Evolutionary conservation across 2,113 vertebrate genomes (phyloP).

Genomic region (Mesembrinibis cayennensis): DNA sequence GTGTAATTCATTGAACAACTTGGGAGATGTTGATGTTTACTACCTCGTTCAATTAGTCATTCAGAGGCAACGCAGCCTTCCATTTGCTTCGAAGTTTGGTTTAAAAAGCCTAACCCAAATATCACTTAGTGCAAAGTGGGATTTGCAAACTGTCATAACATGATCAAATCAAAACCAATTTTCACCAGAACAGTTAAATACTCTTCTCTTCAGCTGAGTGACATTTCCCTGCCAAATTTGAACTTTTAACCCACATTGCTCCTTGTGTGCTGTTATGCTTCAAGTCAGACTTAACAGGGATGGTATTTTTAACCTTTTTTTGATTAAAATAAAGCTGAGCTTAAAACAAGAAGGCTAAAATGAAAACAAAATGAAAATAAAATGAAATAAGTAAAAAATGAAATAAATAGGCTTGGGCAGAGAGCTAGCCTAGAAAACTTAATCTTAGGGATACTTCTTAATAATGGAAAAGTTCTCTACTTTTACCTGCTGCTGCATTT

Average conservation of each 20-base stretch:
- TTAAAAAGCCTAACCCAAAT: slow-evolving; percentile 58
- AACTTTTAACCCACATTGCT: slow-evolving; percentile 53
- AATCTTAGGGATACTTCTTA: background rate
- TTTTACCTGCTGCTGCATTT: slow-evolving; percentile 4
- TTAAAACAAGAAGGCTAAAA: background rate
- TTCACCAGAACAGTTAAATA: slow-evolving; percentile 65
- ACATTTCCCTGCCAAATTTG: slow-evolving; percentile 56
- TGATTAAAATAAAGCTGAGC: background rate
- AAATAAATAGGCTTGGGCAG: background rate
- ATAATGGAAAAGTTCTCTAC: background rate
- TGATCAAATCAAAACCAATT: slow-evolving; percentile 63
- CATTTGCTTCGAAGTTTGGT: slow-evolving; percentile 18
- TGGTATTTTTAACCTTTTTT: background rate
- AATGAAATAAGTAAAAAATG: background rate
- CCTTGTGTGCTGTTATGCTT: background rate
- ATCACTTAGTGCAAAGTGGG: slow-evolving; percentile 48
- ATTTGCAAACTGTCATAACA: slow-evolving; percentile 68
- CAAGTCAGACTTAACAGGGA: background rate
- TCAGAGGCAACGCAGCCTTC: slow-evolving; percentile 1
- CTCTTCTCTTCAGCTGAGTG: slow-evolving; percentile 35
- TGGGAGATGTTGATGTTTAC: slow-evolving; percentile 54
- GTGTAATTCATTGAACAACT: slow-evolving; percentile 5
- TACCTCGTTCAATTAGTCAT: background rate
- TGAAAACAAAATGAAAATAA: background rate
- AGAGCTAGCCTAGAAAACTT: background rate